A percentile compares a stretch with the other conserved stretches of the same genome.
phyloP scores from a whole-genome alignment of 2,888 invertebrate species.

The Maniola hyperantus region DNA sequence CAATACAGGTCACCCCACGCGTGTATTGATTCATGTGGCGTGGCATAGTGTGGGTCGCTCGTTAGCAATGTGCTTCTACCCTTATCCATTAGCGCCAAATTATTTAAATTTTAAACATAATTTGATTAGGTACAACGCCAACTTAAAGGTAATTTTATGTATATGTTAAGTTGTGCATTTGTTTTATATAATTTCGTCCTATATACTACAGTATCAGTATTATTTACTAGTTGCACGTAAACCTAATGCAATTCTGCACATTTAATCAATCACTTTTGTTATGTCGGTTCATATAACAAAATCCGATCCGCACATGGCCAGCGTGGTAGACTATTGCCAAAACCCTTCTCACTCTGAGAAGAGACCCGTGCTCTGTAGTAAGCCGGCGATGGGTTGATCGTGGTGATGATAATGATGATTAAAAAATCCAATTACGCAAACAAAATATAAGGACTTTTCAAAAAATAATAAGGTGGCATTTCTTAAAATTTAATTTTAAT shows the following conservation, averaged over 20 bases:
- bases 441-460: too few species aligned
- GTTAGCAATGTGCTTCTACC: not conserved
- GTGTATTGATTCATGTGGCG: not conserved
- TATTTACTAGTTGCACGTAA: conserved; percentile 61
- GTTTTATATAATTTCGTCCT: conserved; percentile 57
- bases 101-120: conserved; percentile 1
- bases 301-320: too few species aligned
- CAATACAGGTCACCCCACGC: not conserved
- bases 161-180: conserved; percentile 65
- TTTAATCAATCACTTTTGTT: conserved; percentile 54
- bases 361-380: too few species aligned
- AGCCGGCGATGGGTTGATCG: too few species aligned
- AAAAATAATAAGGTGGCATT: too few species aligned
- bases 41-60: not conserved
- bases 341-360: too few species aligned
- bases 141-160: conserved; percentile 33
- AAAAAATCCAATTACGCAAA: not conserved
- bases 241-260: conserved; percentile 61
- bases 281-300: not conserved
- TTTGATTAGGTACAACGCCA: conserved; percentile 10
- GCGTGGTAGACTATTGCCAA: too few species aligned
- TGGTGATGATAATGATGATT: too few species aligned
- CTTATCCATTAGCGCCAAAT: conserved; percentile 2
- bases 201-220: conserved; percentile 59
- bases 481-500: too few species aligned